Evolutionary conservation across 2,888 invertebrate genomes (phyloP).

Genomic region (Chymomyza caudatula): DNA sequence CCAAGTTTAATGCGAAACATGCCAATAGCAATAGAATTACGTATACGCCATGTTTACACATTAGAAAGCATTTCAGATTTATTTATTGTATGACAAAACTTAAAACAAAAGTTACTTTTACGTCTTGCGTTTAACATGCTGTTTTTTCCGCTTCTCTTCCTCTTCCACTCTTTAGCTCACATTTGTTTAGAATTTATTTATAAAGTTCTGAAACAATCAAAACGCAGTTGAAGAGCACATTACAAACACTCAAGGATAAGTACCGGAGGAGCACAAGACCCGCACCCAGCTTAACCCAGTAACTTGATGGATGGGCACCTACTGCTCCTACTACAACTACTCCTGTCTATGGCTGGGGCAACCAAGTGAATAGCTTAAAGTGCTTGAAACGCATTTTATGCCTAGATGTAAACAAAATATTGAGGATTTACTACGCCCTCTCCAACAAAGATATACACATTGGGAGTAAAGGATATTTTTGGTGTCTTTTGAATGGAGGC

Average conservation of each 20-base stretch:
- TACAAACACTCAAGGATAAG: no score
- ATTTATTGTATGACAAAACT: neutral
- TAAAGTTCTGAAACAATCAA: neutral
- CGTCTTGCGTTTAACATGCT: neutral
- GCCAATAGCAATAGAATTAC: neutral
- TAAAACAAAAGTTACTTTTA: neutral
- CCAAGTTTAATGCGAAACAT: neutral
- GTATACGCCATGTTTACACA: neutral
- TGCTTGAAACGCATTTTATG: neutral
- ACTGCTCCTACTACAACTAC: neutral
- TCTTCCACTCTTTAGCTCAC: neutral
- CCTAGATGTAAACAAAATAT: neutral
- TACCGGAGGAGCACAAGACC: neutral
- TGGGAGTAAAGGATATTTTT: neutral
- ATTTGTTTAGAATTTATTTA: neutral
- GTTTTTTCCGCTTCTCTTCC: neutral
- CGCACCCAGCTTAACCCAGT: neutral
- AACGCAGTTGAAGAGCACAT: neutral
- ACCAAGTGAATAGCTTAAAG: neutral
- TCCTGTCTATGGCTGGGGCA: neutral
- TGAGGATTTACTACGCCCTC: neutral
- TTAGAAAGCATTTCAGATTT: neutral
- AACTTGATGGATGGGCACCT: neutral
- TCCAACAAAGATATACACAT: no score
- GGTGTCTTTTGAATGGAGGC: slow-evolving; percentile 55